phyloP scores from a whole-genome alignment of 2,113 vertebrate genomes.

The Antigone vipio region DNA sequence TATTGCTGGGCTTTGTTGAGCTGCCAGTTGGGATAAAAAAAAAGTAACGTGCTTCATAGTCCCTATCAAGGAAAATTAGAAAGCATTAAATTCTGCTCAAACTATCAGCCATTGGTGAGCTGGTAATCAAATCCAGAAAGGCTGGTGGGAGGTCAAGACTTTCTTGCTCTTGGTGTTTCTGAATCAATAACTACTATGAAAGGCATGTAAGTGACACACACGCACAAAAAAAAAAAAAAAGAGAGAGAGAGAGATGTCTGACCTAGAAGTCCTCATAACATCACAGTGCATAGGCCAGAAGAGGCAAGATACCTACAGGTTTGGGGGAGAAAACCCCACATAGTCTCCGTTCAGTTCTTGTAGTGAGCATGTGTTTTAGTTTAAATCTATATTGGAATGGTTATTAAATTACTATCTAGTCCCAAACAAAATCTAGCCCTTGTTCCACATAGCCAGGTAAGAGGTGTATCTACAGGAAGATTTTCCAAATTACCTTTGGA shows the following conservation, averaged over 20 bases:
- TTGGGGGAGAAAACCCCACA: not conserved
- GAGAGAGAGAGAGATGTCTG: not conserved
- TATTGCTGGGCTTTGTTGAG: slow-evolving; percentile 77
- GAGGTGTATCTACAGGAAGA: slow-evolving; percentile 53
- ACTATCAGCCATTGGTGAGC: slow-evolving; percentile 38
- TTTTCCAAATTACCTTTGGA: slow-evolving; percentile 44
- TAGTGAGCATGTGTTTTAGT: slow-evolving; percentile 44
- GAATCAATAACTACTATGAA: slow-evolving; percentile 20
- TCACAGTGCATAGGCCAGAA: not conserved
- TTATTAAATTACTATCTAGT: slow-evolving; percentile 69
- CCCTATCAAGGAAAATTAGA: slow-evolving; percentile 73
- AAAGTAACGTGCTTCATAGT: slow-evolving; percentile 54
- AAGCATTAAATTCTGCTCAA: slow-evolving; percentile 71
- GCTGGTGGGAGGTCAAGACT: slow-evolving; percentile 37
- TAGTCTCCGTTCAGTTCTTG: not conserved
- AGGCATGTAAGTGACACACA: not conserved
- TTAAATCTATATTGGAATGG: slow-evolving; percentile 55
- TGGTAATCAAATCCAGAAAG: slow-evolving; percentile 71
- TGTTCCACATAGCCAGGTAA: slow-evolving; percentile 50
- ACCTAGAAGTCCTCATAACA: not conserved
- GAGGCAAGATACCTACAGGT: not conserved
- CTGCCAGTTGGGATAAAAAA: slow-evolving; percentile 75
- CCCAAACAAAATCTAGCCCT: slow-evolving; percentile 26
- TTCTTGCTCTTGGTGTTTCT: slow-evolving; percentile 26
- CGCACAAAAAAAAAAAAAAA: not conserved